A percentile compares a stretch with the other conserved stretches of the same genome.
Conservation (phyloP, 2,888 invertebrate species). For the Trichacis sp. region DNA sequence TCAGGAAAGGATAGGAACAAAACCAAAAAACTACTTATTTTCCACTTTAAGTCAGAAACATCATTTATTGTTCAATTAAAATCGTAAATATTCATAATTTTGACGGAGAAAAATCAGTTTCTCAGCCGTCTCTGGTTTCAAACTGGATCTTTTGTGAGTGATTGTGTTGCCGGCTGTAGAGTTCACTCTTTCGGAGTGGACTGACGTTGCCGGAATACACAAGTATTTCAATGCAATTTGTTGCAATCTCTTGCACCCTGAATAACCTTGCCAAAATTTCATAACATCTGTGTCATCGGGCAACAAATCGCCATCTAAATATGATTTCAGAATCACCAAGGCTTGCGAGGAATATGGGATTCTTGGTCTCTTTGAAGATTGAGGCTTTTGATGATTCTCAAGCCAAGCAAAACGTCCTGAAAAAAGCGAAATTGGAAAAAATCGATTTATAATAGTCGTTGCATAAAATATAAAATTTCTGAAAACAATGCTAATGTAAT, state of each 20-base stretch:
- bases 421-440: too few species aligned
- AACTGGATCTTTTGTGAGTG: not conserved
- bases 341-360: constrained; percentile 1
- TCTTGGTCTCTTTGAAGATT: too few species aligned
- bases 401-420: too few species aligned
- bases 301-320: not conserved
- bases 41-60: too few species aligned
- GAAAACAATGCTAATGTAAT: too few species aligned
- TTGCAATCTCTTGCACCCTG: not conserved
- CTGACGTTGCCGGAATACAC: not conserved
- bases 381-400: too few species aligned
- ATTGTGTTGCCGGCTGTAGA: constrained; percentile 3
- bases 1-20: too few species aligned
- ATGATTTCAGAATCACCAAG: not conserved
- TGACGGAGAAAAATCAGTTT: constrained; percentile 2
- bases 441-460: too few species aligned
- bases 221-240: constrained; percentile 2
- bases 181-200: constrained; percentile 2
- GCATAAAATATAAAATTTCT: too few species aligned
- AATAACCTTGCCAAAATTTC: constrained; percentile 5
- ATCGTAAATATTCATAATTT: constrained; percentile 1
- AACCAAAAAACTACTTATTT: too few species aligned
- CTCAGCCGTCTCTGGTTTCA: not conserved
- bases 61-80: not conserved
- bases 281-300: constrained; percentile 3